Conservation (phyloP, 2,113 vertebrate species). For the Actenoides lindsayi region DNA sequence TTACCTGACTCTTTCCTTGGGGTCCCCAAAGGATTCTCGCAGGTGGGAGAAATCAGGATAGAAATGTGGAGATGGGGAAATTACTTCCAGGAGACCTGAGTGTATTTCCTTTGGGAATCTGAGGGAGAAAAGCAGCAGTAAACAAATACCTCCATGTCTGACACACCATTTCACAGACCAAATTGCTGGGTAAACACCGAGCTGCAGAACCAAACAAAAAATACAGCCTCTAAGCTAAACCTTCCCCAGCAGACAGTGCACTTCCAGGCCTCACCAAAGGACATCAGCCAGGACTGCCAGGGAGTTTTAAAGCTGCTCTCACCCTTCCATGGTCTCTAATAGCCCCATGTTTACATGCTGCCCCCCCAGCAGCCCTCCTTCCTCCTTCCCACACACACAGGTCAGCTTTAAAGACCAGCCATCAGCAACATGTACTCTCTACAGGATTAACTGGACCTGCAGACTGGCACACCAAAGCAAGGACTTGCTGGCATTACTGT, state of each 20-base stretch:
- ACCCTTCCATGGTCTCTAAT: neutral
- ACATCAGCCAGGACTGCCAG: neutral
- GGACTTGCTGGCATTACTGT: neutral
- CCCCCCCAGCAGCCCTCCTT: neutral
- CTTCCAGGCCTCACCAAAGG: neutral
- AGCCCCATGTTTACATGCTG: accelerated
- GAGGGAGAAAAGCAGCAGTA: constrained; percentile 5
- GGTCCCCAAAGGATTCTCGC: constrained; percentile 92
- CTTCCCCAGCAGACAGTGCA: neutral
- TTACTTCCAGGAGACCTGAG: constrained; percentile 91
- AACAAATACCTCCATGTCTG: neutral
- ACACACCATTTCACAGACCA: neutral
- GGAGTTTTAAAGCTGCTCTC: neutral
- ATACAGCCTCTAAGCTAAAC: neutral
- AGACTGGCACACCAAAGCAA: neutral
- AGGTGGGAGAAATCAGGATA: constrained; percentile 94
- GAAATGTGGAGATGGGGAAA: constrained; percentile 92
- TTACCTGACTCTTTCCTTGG: constrained; percentile 93
- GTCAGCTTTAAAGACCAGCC: neutral
- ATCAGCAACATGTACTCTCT: neutral
- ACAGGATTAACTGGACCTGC: neutral
- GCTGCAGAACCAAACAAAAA: neutral
- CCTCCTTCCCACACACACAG: neutral
- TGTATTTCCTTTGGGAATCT: constrained; percentile 93
- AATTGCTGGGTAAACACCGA: neutral